Conservation (phyloP, 1,140 invertebrate genomes). For the Leptopilina boulardi region DNA sequence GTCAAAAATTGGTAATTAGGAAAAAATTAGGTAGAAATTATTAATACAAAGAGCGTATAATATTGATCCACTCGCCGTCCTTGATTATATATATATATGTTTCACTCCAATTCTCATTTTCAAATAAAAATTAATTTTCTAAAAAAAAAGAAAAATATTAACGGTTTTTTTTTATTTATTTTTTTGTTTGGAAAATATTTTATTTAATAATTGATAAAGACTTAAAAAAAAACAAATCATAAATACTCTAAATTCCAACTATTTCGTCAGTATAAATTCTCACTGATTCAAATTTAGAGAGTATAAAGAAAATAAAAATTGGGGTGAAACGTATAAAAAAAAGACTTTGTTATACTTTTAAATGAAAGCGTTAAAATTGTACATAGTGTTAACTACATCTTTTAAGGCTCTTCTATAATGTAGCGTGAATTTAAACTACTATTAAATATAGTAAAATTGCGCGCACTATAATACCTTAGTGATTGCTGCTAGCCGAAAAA, state of each 20-base stretch:
- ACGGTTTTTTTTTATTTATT: background rate
- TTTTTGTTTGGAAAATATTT: too few species aligned
- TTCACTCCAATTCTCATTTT: background rate
- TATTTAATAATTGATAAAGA: too few species aligned
- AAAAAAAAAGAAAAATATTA: background rate
- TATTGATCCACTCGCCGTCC: slow-evolving; percentile 21
- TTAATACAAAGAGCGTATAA: background rate
- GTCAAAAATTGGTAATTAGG: slow-evolving; percentile 12
- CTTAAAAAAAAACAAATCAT: too few species aligned
- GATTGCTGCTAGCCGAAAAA: slow-evolving; percentile 52
- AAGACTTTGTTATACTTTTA: slow-evolving; percentile 53
- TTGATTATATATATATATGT: slow-evolving; percentile 24
- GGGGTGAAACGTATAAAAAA: slow-evolving; percentile 27
- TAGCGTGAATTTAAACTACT: slow-evolving; percentile 23
- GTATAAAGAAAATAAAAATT: slow-evolving; percentile 14
- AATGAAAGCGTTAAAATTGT: slow-evolving; percentile 53
- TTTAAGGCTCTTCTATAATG: slow-evolving; percentile 58
- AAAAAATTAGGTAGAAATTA: slow-evolving; percentile 9
- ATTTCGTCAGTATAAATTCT: too few species aligned
- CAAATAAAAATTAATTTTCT: background rate
- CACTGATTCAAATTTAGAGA: too few species aligned
- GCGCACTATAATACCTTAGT: slow-evolving; percentile 64
- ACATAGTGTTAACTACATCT: slow-evolving; percentile 70
- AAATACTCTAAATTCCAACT: too few species aligned
- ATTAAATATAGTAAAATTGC: slow-evolving; percentile 46